phyloP scores from a whole-genome alignment of 2,113 vertebrate species.

The Ictidomys tridecemlineatus region DNA sequence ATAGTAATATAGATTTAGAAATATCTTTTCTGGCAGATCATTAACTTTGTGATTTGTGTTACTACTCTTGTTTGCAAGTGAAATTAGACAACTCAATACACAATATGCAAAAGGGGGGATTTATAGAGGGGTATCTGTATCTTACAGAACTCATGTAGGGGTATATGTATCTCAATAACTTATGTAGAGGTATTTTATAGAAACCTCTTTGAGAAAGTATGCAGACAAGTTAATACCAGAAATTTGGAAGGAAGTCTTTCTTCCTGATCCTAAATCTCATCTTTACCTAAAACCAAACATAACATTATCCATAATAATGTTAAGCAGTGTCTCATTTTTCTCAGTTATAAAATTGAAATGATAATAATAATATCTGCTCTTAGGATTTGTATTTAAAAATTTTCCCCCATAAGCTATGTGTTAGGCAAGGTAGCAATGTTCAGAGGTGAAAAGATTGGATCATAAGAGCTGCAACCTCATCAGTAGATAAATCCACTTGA shows the following conservation, averaged over 20 bases:
- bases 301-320: not conserved
- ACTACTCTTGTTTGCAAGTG: slow-evolving; percentile 34
- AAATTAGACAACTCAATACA: not conserved
- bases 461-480: too few species aligned
- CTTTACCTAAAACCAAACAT: not conserved
- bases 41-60: slow-evolving; percentile 32
- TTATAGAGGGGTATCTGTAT: not conserved
- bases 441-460: too few species aligned
- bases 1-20: not conserved
- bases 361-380: not conserved
- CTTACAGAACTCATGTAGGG: not conserved
- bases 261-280: not conserved
- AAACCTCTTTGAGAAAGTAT: not conserved
- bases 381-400: too few species aligned
- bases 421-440: too few species aligned
- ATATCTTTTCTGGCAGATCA: slow-evolving; percentile 3
- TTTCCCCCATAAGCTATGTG: too few species aligned
- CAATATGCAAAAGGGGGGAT: not conserved
- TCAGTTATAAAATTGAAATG: not conserved
- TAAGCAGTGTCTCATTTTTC: not conserved
- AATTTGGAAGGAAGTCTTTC: not conserved
- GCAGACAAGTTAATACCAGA: not conserved
- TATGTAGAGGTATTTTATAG: not conserved
- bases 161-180: not conserved
- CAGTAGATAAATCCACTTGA: too few species aligned